Conservation (phyloP, 53 echinoderm and acorn worm genomes). For the Actinopyga echinites region DNA sequence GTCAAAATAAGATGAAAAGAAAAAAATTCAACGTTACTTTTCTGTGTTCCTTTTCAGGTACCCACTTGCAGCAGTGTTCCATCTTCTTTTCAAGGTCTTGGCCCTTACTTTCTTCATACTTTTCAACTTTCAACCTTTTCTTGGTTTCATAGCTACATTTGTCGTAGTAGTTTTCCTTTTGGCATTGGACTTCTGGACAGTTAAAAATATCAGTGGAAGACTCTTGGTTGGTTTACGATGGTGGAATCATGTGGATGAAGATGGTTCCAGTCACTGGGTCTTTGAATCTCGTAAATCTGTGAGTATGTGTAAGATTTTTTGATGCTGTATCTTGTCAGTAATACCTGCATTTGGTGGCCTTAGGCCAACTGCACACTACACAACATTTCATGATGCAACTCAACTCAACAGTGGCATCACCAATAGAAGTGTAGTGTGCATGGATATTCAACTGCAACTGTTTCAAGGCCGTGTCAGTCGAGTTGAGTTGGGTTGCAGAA, state of each 20-base stretch:
- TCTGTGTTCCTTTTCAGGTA: constrained; percentile 56
- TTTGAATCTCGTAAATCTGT: constrained; percentile 77
- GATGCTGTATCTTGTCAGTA: no score
- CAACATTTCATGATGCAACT: no score
- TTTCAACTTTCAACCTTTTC: constrained; percentile 59
- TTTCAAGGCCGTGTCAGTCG: no score
- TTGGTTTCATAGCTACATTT: constrained; percentile 76
- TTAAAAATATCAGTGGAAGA: constrained; percentile 89
- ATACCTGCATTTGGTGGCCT: no score
- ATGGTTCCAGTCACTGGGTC: constrained; percentile 94
- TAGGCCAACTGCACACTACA: no score
- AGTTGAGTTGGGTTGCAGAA: no score
- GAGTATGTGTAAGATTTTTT: no score
- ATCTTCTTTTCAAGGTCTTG: constrained; percentile 83
- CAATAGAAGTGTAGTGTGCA: no score
- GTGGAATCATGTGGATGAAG: constrained; percentile 98
- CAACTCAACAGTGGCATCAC: no score
- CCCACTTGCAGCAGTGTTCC: constrained; percentile 80
- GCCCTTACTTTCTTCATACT: constrained; percentile 73
- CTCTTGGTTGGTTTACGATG: constrained; percentile 94
- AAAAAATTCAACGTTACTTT: no score
- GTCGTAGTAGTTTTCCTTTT: constrained; percentile 78
- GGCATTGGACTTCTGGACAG: constrained; percentile 92
- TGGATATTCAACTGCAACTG: no score
- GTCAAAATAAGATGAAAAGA: neutral